Conservation (phyloP, 2,797 vertebrate species). For the Sebastes aleutianus region DNA sequence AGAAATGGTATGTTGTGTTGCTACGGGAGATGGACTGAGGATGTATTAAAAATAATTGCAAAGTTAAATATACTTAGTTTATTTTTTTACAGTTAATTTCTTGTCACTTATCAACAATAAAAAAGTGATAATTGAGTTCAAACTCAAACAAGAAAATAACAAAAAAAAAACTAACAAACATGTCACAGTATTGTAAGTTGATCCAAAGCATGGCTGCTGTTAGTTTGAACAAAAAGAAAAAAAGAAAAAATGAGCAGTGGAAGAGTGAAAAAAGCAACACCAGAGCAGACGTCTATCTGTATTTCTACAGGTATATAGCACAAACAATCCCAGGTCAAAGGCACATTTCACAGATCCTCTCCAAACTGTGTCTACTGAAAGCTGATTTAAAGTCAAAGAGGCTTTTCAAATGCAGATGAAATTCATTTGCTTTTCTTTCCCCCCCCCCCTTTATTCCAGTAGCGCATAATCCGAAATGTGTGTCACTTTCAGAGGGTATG, state of each 20-base stretch:
- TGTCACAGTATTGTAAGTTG: neutral
- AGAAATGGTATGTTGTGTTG: neutral
- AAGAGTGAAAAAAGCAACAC: neutral
- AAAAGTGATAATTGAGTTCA: neutral
- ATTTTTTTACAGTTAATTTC: neutral
- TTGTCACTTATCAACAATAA: neutral
- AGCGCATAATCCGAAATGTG: conserved; percentile 64
- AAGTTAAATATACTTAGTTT: neutral
- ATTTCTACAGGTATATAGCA: conserved; percentile 1
- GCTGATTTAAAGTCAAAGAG: conserved; percentile 55
- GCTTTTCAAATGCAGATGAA: conserved; percentile 69
- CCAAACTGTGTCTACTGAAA: conserved; percentile 39
- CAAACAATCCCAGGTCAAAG: conserved; percentile 48
- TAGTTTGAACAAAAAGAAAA: neutral
- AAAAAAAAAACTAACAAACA: neutral
- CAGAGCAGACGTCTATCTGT: neutral
- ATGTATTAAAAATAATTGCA: neutral
- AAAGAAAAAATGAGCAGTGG: neutral
- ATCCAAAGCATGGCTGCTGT: neutral
- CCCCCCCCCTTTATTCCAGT: conserved; percentile 23
- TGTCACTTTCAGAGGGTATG: conserved; percentile 59
- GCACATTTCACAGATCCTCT: conserved; percentile 36
- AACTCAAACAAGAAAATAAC: neutral
- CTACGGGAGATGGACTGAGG: neutral
- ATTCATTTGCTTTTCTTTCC: conserved; percentile 49